A percentile compares a stretch with the other conserved stretches of the same genome.
These are phyloP conservation scores for Solea solea DNA, from an alignment of 2,113 vertebrate species.

Conservation along the genomic window DNA sequence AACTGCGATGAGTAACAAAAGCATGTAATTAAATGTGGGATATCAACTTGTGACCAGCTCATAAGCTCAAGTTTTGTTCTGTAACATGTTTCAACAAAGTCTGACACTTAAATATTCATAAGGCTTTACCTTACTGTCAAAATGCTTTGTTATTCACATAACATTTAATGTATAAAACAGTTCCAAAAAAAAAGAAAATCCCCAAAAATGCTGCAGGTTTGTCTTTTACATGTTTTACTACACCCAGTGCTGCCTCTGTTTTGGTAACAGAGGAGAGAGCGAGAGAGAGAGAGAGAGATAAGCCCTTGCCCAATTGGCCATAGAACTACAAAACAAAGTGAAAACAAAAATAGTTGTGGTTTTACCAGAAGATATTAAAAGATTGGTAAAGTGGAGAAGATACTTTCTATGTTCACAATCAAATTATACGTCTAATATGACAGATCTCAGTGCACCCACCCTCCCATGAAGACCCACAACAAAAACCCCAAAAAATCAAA, in stretches of 20 bases:
- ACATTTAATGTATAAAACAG: slow-evolving; percentile 70
- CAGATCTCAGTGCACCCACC: slow-evolving; percentile 50
- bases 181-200: slow-evolving; percentile 61
- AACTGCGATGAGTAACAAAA: slow-evolving; percentile 77
- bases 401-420: slow-evolving; percentile 69
- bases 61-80: slow-evolving; percentile 73
- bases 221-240: slow-evolving; percentile 65
- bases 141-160: slow-evolving; percentile 73
- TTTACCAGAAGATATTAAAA: slow-evolving; percentile 49
- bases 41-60: slow-evolving; percentile 68
- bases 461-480: slow-evolving; percentile 48
- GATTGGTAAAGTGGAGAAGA: slow-evolving; percentile 60
- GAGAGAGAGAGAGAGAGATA: slow-evolving; percentile 14
- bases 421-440: slow-evolving; percentile 69
- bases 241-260: slow-evolving; percentile 78
- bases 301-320: slow-evolving; percentile 80
- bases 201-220: slow-evolving; percentile 59
- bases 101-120: slow-evolving; percentile 73
- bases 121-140: slow-evolving; percentile 79
- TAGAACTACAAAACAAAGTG: slow-evolving; percentile 36
- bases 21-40: slow-evolving; percentile 69
- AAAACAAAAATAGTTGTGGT: slow-evolving; percentile 45
- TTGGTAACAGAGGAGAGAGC: slow-evolving; percentile 80
- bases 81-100: slow-evolving; percentile 75
- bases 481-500: slow-evolving; percentile 43